phyloP scores from a whole-genome alignment of 2,113 vertebrate species.

The Felis chaus region DNA sequence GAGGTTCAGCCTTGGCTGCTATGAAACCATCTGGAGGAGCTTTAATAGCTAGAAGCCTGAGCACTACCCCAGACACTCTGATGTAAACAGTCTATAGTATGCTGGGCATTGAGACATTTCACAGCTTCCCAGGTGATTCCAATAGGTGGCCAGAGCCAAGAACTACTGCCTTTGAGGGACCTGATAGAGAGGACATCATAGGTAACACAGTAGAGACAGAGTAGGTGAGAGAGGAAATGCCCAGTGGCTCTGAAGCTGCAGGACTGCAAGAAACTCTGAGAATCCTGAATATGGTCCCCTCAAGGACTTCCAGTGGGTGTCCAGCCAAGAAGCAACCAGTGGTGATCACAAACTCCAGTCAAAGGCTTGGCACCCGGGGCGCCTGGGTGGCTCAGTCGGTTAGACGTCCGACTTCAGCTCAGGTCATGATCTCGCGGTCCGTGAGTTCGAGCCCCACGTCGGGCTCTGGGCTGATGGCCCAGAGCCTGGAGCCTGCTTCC shows the following conservation, averaged over 20 bases:
- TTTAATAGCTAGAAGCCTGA: not conserved
- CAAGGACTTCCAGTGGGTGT: rapidly evolving
- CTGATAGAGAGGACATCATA: not conserved
- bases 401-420: no score
- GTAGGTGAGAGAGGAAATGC: not conserved
- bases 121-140: not conserved
- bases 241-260: not conserved
- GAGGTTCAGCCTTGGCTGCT: not conserved
- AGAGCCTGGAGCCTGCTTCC: no score
- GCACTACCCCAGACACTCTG: not conserved
- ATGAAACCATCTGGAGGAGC: not conserved
- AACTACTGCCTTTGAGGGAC: not conserved
- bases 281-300: no score
- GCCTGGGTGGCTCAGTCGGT: no score
- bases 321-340: not conserved
- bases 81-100: rapidly evolving
- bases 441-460: no score
- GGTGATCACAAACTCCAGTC: not conserved
- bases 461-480: no score
- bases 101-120: not conserved
- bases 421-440: no score
- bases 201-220: not conserved
- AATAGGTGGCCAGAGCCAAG: not conserved
- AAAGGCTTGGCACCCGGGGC: not conserved
- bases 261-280: not conserved